phyloP scores from a whole-genome alignment of 2,888 invertebrate species.

The Rhagonycha fulva region DNA sequence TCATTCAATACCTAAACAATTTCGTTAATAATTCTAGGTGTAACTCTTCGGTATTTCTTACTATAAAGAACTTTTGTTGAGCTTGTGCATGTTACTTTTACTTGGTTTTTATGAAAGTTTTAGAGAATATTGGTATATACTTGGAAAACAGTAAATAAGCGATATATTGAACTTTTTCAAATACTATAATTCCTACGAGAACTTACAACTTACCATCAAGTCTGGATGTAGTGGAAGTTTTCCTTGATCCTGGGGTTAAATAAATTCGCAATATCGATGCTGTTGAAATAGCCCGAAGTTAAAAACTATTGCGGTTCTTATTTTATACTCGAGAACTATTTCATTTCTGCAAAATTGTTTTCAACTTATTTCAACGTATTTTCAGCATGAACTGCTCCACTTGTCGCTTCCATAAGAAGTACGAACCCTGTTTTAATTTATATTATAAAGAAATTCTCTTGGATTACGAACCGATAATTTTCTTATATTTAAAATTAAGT shows the following conservation, averaged over 20 bases:
- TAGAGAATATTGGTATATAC: not conserved
- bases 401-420: not conserved
- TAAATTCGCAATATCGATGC: slow-evolving; percentile 1
- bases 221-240: not conserved
- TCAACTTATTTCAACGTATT: not conserved
- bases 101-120: not conserved
- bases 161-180: not conserved
- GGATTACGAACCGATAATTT: not conserved
- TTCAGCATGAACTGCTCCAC: not conserved
- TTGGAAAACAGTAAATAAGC: not conserved
- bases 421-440: not conserved
- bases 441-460: not conserved
- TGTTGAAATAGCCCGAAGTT: not conserved
- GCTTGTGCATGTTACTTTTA: not conserved
- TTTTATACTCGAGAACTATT: not conserved
- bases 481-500: not conserved
- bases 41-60: not conserved
- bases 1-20: too few relatives aligned
- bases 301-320: not conserved
- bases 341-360: not conserved
- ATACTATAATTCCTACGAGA: not conserved
- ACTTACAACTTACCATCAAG: not conserved
- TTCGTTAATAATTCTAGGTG: not conserved
- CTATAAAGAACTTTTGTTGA: not conserved
- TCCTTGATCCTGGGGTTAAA: not conserved